Evolutionary conservation across 2,888 invertebrate species (phyloP).

Genomic region (Spisula solida): DNA sequence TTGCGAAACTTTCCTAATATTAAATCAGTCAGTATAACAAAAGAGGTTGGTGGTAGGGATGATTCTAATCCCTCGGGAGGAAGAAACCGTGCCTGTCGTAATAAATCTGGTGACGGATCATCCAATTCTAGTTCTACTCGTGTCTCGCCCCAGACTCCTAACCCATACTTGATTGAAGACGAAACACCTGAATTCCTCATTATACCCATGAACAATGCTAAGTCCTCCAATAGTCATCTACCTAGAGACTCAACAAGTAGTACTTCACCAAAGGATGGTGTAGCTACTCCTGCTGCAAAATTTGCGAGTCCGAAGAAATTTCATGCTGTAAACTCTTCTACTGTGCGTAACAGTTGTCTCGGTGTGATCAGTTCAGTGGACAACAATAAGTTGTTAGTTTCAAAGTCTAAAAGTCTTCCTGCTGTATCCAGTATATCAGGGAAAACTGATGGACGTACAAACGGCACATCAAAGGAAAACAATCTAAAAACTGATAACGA

Average conservation of each 20-base stretch:
- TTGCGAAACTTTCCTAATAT: background rate
- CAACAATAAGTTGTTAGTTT: background rate
- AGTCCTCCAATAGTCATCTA: background rate
- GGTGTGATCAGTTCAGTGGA: constrained; percentile 13
- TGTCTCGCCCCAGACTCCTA: background rate
- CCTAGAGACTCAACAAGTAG: background rate
- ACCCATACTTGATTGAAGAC: constrained; percentile 49
- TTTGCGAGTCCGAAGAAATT: background rate
- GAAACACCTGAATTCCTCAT: constrained; percentile 43
- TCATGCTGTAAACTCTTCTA: background rate
- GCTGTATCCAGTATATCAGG: background rate
- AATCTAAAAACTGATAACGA: background rate
- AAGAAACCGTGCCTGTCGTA: background rate
- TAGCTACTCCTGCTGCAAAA: constrained; percentile 22
- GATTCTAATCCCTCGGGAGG: background rate
- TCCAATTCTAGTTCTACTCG: background rate
- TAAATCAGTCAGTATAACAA: background rate
- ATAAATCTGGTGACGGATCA: background rate
- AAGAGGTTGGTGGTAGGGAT: background rate
- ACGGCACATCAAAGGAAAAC: background rate
- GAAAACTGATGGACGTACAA: background rate
- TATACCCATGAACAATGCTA: background rate
- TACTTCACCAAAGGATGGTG: background rate
- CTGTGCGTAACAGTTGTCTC: background rate
- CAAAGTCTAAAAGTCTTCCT: background rate